A percentile compares a stretch with the other conserved stretches of the same genome.
These are phyloP conservation scores for Argyresthia goedartella DNA, from an alignment of 2,888 invertebrate genomes.

Conservation along the genomic window DNA sequence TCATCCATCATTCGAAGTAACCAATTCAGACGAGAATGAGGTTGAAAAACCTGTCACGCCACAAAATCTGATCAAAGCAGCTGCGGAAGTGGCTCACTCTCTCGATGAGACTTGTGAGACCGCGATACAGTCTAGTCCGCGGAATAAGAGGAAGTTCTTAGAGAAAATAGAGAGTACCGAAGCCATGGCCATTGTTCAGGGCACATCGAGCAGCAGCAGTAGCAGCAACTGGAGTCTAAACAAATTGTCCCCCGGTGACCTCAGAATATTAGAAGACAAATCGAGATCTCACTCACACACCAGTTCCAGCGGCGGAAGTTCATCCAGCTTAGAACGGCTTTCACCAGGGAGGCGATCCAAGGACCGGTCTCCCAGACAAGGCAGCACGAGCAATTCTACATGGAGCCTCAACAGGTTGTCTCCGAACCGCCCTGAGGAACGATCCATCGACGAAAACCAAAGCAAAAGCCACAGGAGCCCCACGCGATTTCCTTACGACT, in stretches of 20 bases:
- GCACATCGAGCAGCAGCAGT: slow-evolving; percentile 62
- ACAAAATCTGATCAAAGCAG: slow-evolving; percentile 73
- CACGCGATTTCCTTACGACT: slow-evolving; percentile 58
- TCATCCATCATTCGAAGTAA: slow-evolving; percentile 23
- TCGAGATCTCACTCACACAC: slow-evolving; percentile 63
- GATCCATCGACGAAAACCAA: slow-evolving; percentile 58
- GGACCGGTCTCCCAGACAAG: slow-evolving; percentile 62
- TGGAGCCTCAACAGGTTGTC: slow-evolving; percentile 64
- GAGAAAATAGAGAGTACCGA: slow-evolving; percentile 63
- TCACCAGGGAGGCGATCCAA: slow-evolving; percentile 63
- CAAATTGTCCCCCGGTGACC: slow-evolving; percentile 62
- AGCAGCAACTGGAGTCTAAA: slow-evolving; percentile 68
- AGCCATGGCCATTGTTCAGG: slow-evolving; percentile 55
- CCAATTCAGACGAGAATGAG: slow-evolving; percentile 26
- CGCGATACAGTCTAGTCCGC: slow-evolving; percentile 74
- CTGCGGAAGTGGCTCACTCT: slow-evolving; percentile 75
- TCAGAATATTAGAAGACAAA: slow-evolving; percentile 56
- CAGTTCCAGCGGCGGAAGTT: slow-evolving; percentile 64
- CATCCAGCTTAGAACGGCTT: slow-evolving; percentile 59
- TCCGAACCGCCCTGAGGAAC: slow-evolving; percentile 60
- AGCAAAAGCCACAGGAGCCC: slow-evolving; percentile 60
- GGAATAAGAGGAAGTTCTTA: slow-evolving; percentile 60
- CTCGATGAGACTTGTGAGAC: slow-evolving; percentile 78
- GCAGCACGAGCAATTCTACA: slow-evolving; percentile 62
- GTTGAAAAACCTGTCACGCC: slow-evolving; percentile 32